phyloP scores from a whole-genome alignment of 2,113 vertebrate species.

The Parus major region DNA sequence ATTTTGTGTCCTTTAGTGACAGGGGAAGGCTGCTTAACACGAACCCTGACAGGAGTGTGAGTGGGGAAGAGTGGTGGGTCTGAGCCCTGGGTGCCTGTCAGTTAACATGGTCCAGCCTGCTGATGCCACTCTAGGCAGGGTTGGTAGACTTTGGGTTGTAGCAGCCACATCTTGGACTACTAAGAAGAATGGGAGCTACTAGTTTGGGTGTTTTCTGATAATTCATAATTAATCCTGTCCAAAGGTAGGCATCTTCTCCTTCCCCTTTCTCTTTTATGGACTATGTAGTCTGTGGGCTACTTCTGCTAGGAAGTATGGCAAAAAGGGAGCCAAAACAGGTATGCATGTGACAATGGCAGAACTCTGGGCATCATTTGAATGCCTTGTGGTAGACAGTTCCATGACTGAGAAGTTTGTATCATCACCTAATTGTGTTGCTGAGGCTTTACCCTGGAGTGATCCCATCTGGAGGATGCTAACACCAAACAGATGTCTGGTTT shows the following conservation, averaged over 20 bases:
- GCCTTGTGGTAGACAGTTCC: background rate
- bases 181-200: background rate
- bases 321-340: background rate
- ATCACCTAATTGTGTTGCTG: fast-evolving
- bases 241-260: background rate
- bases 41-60: fast-evolving
- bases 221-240: background rate
- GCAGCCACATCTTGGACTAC: background rate
- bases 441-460: background rate
- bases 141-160: background rate
- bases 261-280: background rate
- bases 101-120: background rate
- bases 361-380: background rate
- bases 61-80: background rate
- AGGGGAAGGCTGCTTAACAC: background rate
- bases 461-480: background rate
- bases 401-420: background rate
- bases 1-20: no score
- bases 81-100: background rate
- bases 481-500: background rate
- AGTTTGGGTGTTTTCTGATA: background rate
- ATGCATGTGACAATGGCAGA: background rate
- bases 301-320: background rate
- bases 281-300: background rate
- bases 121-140: background rate